Conservation (phyloP, 2,888 invertebrate genomes). For the Andrena marginata region DNA sequence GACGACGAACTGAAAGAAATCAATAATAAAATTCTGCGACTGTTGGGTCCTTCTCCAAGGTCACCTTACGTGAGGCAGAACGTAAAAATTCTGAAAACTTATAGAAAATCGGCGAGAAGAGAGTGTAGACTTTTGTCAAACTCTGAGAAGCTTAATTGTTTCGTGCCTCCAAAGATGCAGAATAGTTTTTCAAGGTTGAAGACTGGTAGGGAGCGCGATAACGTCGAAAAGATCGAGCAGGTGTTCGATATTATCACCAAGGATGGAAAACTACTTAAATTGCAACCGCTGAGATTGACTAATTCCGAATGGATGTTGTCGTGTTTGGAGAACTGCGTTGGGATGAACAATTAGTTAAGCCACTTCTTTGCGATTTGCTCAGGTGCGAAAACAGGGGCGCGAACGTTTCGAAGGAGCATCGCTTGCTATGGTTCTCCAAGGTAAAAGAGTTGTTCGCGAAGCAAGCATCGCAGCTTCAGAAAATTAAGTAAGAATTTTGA, state of each 20-base stretch:
- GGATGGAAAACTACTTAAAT: constrained; percentile 72
- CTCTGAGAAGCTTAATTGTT: background rate
- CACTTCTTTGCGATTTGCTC: constrained; percentile 37
- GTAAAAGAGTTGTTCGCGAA: constrained; percentile 86
- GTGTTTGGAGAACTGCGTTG: constrained; percentile 77
- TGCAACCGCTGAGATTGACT: constrained; percentile 76
- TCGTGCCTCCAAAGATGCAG: constrained; percentile 10
- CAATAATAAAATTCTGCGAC: constrained; percentile 52
- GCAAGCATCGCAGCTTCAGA: constrained; percentile 87
- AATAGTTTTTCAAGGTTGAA: background rate
- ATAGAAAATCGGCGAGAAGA: constrained; percentile 27
- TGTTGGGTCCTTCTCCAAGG: constrained; percentile 66
- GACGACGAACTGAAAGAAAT: constrained; percentile 27
- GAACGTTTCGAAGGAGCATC: constrained; percentile 63
- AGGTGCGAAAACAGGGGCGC: constrained; percentile 74
- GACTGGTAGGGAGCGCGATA: constrained; percentile 21
- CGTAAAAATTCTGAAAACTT: constrained; percentile 56
- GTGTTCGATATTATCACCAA: constrained; percentile 77
- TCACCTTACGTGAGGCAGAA: constrained; percentile 67
- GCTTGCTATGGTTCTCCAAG: constrained; percentile 86
- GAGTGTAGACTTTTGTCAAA: constrained; percentile 51
- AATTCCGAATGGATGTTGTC: constrained; percentile 74
- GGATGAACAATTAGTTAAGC: constrained; percentile 14
- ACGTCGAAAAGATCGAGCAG: constrained; percentile 56
- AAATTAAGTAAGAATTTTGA: constrained; percentile 86